Percentiles rank a stretch among this genome's conserved stretches.
These are phyloP conservation scores for Popillia japonica DNA, from an alignment of 1,140 invertebrate species.

Conservation along the genomic window DNA sequence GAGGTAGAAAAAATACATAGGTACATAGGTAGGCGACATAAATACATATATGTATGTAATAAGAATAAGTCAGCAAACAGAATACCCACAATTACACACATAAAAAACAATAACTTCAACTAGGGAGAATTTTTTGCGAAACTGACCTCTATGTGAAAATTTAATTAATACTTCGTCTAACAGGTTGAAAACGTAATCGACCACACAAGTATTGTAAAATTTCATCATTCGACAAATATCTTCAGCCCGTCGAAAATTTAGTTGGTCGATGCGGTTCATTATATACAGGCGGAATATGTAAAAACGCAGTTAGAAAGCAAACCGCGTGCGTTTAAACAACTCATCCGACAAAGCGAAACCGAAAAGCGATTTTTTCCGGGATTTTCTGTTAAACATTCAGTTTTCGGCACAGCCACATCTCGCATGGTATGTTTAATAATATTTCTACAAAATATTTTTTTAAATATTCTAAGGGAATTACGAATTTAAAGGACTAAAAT, in stretches of 20 bases:
- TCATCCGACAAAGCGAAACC: neutral
- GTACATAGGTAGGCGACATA: no score
- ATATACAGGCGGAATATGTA: neutral
- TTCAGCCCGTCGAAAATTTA: neutral
- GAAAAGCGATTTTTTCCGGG: neutral
- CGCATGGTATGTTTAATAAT: neutral
- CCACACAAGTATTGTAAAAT: neutral
- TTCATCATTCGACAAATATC: neutral
- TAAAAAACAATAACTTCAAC: neutral
- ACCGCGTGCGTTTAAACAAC: constrained; percentile 5
- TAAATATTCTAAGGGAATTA: neutral
- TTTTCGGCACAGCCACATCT: neutral
- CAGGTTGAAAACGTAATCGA: constrained; percentile 1
- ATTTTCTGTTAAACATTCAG: neutral
- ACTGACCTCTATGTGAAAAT: neutral
- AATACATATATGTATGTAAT: neutral
- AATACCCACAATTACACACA: neutral
- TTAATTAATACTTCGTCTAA: constrained; percentile 8
- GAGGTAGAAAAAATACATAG: no score
- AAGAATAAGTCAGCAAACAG: neutral
- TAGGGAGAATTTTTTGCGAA: neutral
- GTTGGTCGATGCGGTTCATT: neutral
- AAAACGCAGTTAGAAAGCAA: constrained; percentile 30
- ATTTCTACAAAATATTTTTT: neutral
- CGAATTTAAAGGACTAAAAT: neutral